A percentile compares a stretch with the other conserved stretches of the same genome.
phyloP scores from a whole-genome alignment of 1,140 invertebrate species.

The Gryllus bimaculatus region DNA sequence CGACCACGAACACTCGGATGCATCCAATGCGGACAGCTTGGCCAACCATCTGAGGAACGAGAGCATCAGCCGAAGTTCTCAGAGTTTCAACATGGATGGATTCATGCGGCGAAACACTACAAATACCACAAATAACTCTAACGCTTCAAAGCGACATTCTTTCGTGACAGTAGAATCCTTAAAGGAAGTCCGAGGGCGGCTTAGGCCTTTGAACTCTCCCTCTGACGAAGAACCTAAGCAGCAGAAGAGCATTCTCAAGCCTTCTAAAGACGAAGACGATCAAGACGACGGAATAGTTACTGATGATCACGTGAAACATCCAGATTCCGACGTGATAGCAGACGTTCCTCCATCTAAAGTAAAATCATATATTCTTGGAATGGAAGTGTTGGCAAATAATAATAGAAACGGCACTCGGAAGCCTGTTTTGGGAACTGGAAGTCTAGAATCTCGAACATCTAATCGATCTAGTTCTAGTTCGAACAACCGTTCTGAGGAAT shows the following conservation, averaged over 20 bases:
- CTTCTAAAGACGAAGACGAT: constrained; percentile 27
- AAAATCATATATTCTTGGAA: constrained; percentile 35
- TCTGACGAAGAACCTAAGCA: not conserved
- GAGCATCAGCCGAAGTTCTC: not conserved
- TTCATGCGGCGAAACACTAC: not conserved
- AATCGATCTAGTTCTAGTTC: constrained; percentile 35
- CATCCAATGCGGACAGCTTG: not conserved
- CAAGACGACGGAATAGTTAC: constrained; percentile 38
- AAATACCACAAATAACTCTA: not conserved
- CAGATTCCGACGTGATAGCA: constrained; percentile 19
- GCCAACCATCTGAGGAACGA: not conserved
- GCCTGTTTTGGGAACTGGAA: constrained; percentile 40
- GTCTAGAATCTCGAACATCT: constrained; percentile 41
- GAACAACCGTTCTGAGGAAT: constrained; percentile 42
- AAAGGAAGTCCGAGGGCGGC: constrained; percentile 43
- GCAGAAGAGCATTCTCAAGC: not conserved
- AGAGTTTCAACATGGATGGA: not conserved
- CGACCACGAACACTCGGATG: not conserved
- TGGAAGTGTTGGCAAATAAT: constrained; percentile 32
- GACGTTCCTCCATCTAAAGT: constrained; percentile 27
- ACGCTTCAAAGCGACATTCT: constrained; percentile 26
- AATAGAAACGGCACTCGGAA: constrained; percentile 26
- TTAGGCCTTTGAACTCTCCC: constrained; percentile 31
- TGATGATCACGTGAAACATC: constrained; percentile 25
- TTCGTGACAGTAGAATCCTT: constrained; percentile 48